A percentile compares a stretch with the other conserved stretches of the same genome.
Conservation (phyloP, 2,888 invertebrate genomes). For the Limnephilus marmoratus region DNA sequence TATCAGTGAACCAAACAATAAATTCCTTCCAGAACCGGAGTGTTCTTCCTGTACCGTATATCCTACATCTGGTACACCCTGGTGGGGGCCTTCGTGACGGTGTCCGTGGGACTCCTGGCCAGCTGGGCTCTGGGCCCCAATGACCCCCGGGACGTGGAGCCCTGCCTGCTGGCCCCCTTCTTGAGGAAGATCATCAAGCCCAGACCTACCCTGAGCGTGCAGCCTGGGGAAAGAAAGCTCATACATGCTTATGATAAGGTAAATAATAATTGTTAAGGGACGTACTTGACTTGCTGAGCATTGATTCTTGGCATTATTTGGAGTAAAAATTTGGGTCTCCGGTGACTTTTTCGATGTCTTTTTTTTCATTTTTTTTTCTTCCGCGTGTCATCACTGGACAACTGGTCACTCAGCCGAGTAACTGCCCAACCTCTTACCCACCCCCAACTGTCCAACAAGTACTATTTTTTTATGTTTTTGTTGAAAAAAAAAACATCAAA, state of each 20-base stretch:
- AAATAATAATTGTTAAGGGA: not conserved
- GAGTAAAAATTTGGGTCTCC: no score
- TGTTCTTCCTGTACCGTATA: slow-evolving; percentile 82
- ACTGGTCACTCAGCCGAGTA: no score
- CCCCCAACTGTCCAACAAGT: no score
- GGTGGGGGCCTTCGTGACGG: slow-evolving; percentile 78
- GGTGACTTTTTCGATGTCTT: no score
- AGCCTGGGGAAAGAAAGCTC: slow-evolving; percentile 63
- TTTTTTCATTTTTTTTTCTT: no score
- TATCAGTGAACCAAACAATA: not conserved
- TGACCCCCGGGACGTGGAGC: slow-evolving; percentile 77
- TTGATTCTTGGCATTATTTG: no score
- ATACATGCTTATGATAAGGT: slow-evolving; percentile 65
- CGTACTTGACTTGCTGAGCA: no score
- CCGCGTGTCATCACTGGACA: no score
- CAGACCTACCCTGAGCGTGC: slow-evolving; percentile 70
- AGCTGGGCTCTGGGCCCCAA: slow-evolving; percentile 76
- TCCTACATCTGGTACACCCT: slow-evolving; percentile 89
- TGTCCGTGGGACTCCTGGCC: slow-evolving; percentile 75
- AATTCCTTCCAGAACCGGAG: slow-evolving; percentile 70
- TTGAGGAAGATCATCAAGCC: slow-evolving; percentile 78
- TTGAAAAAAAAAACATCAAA: no score
- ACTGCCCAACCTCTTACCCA: no score
- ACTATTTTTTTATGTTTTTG: no score
- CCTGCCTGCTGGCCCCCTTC: slow-evolving; percentile 83